Evolutionary conservation across 2,888 invertebrate genomes (phyloP).

Genomic region (Hemistola chrysoprasaria): DNA sequence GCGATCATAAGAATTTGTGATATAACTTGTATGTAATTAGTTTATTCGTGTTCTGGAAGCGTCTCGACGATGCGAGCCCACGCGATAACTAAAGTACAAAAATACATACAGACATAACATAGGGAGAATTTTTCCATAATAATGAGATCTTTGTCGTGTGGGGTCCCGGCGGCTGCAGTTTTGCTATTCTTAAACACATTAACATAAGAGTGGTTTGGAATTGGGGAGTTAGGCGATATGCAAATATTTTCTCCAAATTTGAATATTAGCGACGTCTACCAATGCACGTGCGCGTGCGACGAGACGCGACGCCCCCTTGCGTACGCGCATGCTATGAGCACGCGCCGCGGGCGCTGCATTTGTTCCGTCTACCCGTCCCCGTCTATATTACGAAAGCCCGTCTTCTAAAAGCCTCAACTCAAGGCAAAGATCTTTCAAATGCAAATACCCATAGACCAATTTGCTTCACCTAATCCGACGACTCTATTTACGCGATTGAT

Average conservation of each 20-base stretch:
- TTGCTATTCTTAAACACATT: constrained; percentile 67
- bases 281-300: constrained; percentile 45
- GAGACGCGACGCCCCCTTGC: constrained; percentile 27
- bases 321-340: constrained; percentile 51
- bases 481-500: constrained; percentile 48
- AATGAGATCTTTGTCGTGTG: constrained; percentile 63
- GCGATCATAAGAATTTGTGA: constrained; percentile 80
- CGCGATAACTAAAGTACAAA: constrained; percentile 56
- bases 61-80: constrained; percentile 41
- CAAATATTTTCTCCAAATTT: constrained; percentile 77
- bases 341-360: constrained; percentile 68
- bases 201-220: constrained; percentile 69
- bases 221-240: constrained; percentile 80
- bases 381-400: constrained; percentile 61
- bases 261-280: constrained; percentile 50
- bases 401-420: constrained; percentile 46
- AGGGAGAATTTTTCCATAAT: constrained; percentile 66
- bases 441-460: constrained; percentile 64
- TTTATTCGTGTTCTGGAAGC: constrained; percentile 61
- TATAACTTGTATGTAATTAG: constrained; percentile 76
- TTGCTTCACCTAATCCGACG: constrained; percentile 43
- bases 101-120: constrained; percentile 79
- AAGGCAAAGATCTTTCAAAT: constrained; percentile 67
- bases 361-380: constrained; percentile 31
- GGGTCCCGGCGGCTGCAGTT: constrained; percentile 72